Percentiles rank a stretch among this genome's conserved stretches.
phyloP scores from a whole-genome alignment of 2,113 vertebrate genomes.

The Gymnobelideus leadbeateri region DNA sequence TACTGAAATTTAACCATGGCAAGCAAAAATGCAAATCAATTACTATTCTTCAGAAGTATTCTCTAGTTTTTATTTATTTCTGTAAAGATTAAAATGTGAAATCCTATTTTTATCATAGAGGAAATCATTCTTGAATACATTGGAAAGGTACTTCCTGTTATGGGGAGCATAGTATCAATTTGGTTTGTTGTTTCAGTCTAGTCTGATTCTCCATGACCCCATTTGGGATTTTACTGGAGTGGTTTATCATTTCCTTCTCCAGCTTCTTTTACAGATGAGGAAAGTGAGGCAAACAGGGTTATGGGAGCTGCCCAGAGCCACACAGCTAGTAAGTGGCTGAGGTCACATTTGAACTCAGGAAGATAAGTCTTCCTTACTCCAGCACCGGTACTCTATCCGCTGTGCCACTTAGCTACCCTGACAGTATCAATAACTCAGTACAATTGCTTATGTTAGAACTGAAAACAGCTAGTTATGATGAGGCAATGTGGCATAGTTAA shows the following conservation, averaged over 20 bases:
- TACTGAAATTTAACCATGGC: not conserved
- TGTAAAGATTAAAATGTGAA: constrained; percentile 31
- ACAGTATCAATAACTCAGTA: not conserved
- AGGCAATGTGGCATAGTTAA: not conserved
- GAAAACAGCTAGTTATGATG: not conserved
- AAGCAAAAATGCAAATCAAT: constrained; percentile 31
- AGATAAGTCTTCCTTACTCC: not conserved
- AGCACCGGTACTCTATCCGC: not conserved
- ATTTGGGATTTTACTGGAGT: too few relatives aligned
- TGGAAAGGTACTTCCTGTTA: constrained; percentile 19
- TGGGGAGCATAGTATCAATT: not conserved
- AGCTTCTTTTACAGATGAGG: too few relatives aligned
- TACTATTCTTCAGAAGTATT: constrained; percentile 18
- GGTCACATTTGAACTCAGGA: not conserved
- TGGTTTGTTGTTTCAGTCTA: too few relatives aligned
- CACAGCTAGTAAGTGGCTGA: not conserved
- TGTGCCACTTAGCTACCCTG: not conserved
- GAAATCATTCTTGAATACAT: constrained; percentile 2
- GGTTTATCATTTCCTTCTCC: too few relatives aligned
- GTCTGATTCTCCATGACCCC: too few relatives aligned
- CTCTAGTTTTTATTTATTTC: constrained; percentile 6
- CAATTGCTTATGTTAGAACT: not conserved
- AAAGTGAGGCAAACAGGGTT: not conserved
- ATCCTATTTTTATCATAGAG: not conserved
- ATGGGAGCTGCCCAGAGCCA: not conserved